These are phyloP conservation scores for Syngnathus scovelli DNA, from an alignment of 2,113 vertebrate genomes.

Conservation along the genomic window DNA sequence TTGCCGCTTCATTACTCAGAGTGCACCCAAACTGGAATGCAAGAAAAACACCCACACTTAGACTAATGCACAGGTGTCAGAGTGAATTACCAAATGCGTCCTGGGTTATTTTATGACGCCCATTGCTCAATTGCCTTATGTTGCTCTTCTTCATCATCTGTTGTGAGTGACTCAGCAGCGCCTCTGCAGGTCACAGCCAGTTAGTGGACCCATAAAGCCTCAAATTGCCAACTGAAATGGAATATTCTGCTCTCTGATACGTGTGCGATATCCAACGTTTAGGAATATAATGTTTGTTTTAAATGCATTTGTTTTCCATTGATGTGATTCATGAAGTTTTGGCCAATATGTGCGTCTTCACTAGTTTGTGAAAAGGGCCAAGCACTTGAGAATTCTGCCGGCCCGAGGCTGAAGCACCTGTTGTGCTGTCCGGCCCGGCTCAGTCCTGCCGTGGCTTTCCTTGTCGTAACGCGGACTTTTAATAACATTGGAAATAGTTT, in stretches of 20 bases:
- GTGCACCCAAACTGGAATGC: too few species aligned
- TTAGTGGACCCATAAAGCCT: not conserved
- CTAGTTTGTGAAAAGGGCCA: not conserved
- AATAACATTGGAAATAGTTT: not conserved
- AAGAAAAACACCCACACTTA: too few species aligned
- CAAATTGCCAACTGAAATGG: not conserved
- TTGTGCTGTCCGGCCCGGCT: slow-evolving; percentile 48
- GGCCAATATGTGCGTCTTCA: not conserved
- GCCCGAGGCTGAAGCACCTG: slow-evolving; percentile 49
- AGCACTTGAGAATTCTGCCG: not conserved
- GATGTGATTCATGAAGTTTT: not conserved
- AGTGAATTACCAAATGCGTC: too few species aligned
- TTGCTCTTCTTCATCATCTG: not conserved
- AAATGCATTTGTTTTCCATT: not conserved
- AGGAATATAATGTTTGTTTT: not conserved
- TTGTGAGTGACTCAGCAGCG: not conserved
- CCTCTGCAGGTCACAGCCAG: not conserved
- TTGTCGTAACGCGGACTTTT: not conserved
- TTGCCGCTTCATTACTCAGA: too few species aligned
- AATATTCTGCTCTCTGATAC: not conserved
- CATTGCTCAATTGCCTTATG: too few species aligned
- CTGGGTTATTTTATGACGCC: too few species aligned
- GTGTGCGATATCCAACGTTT: not conserved
- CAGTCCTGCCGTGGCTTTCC: not conserved
- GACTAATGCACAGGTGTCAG: too few species aligned